Evolutionary conservation across 1,140 invertebrate species (phyloP).

Genomic region (Monochamus saltuarius): DNA sequence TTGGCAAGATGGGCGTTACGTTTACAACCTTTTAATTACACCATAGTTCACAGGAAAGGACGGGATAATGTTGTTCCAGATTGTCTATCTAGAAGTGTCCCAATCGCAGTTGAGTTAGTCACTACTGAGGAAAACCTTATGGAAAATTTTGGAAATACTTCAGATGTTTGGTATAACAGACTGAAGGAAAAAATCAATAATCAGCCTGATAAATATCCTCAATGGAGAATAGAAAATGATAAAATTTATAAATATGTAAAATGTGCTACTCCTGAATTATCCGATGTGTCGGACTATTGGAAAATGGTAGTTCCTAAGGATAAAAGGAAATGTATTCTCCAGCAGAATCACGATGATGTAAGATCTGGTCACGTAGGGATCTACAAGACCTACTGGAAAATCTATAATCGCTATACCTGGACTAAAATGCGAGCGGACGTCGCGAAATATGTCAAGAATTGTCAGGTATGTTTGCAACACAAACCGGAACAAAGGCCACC

Average conservation of each 20-base stretch:
- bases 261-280: neutral
- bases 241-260: conserved; percentile 9
- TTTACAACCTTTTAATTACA: neutral
- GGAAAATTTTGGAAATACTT: neutral
- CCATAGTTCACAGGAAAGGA: conserved; percentile 2
- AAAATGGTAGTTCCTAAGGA: conserved; percentile 39
- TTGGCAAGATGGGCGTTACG: conserved; percentile 14
- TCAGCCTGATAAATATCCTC: conserved; percentile 1
- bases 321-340: conserved; percentile 16
- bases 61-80: conserved; percentile 14
- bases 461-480: conserved; percentile 21
- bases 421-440: conserved; percentile 33
- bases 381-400: conserved; percentile 32
- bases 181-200: neutral
- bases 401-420: conserved; percentile 34
- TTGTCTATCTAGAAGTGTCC: conserved; percentile 8
- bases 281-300: conserved; percentile 20
- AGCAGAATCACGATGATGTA: conserved; percentile 22
- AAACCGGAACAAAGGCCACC: no score
- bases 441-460: conserved; percentile 26
- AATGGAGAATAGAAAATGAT: conserved; percentile 9
- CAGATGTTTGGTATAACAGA: neutral
- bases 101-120: neutral
- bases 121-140: neutral
- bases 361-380: conserved; percentile 30